phyloP scores from a whole-genome alignment of 2,797 vertebrate genomes.

The Lophius americanus region DNA sequence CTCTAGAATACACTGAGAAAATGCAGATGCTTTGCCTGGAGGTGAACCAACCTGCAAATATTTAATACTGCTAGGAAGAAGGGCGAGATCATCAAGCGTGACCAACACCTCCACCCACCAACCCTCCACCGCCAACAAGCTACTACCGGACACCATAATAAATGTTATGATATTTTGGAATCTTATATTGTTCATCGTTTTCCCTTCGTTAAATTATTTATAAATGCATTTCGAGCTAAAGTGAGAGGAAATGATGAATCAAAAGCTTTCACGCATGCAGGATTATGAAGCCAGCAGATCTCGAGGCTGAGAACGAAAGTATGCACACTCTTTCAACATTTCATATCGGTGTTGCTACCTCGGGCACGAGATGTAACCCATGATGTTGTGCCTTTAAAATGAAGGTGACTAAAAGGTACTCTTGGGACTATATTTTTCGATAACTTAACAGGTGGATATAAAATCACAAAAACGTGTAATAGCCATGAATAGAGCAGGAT shows the following conservation, averaged over 20 bases:
- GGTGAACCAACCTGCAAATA: constrained; percentile 13
- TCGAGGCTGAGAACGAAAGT: constrained; percentile 32
- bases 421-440: not conserved
- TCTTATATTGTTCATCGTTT: constrained; percentile 57
- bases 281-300: constrained; percentile 51
- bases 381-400: constrained; percentile 17
- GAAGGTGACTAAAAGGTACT: not conserved
- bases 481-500: too few species aligned
- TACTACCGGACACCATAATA: constrained; percentile 36
- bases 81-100: constrained; percentile 8
- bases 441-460: too few species aligned
- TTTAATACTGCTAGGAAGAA: constrained; percentile 21
- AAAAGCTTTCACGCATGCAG: constrained; percentile 57
- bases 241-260: constrained; percentile 66
- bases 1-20: constrained; percentile 35
- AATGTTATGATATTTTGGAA: constrained; percentile 53
- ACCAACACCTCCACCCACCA: constrained; percentile 24
- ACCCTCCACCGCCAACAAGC: constrained; percentile 12
- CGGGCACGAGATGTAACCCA: constrained; percentile 19
- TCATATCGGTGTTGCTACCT: constrained; percentile 25
- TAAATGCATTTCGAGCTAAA: constrained; percentile 55
- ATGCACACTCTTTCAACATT: constrained; percentile 26
- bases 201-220: constrained; percentile 68
- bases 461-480: too few species aligned
- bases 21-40: constrained; percentile 36